Percentiles rank a stretch among this genome's conserved stretches.
Conservation (phyloP, 1,140 invertebrate species). For the Ips nitidus region DNA sequence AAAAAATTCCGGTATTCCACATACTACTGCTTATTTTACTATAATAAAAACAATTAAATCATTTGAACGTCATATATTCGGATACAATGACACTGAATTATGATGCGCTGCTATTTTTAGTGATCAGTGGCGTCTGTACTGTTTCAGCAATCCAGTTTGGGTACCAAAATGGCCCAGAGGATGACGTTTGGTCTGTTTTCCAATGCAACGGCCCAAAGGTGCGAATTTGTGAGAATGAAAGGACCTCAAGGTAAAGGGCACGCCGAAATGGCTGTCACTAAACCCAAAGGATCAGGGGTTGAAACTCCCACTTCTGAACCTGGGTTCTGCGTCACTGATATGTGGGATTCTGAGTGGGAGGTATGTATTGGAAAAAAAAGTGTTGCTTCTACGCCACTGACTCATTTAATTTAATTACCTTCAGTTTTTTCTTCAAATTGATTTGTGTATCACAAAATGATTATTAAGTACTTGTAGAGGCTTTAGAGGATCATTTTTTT, state of each 20-base stretch:
- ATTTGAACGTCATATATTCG: too few species aligned
- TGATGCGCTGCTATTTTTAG: too few species aligned
- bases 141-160: conserved; percentile 82
- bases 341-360: conserved; percentile 86
- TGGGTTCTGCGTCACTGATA: conserved; percentile 77
- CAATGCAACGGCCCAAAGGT: conserved; percentile 74
- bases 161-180: conserved; percentile 91
- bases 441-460: not conserved
- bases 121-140: not conserved
- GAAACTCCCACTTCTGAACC: conserved; percentile 95
- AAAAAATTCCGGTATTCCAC: too few species aligned
- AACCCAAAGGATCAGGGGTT: conserved; percentile 85
- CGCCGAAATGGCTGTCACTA: conserved; percentile 96
- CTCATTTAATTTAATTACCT: not conserved
- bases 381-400: not conserved
- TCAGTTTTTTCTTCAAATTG: not conserved
- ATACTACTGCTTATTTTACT: too few species aligned
- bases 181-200: conserved; percentile 94
- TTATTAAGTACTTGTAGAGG: too few species aligned
- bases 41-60: too few species aligned
- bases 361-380: conserved; percentile 2
- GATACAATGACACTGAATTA: too few species aligned
- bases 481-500: too few species aligned
- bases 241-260: conserved; percentile 95
- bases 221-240: conserved; percentile 98